These are phyloP conservation scores for Cerceris rybyensis DNA, from an alignment of 2,888 invertebrate species.

Conservation along the genomic window DNA sequence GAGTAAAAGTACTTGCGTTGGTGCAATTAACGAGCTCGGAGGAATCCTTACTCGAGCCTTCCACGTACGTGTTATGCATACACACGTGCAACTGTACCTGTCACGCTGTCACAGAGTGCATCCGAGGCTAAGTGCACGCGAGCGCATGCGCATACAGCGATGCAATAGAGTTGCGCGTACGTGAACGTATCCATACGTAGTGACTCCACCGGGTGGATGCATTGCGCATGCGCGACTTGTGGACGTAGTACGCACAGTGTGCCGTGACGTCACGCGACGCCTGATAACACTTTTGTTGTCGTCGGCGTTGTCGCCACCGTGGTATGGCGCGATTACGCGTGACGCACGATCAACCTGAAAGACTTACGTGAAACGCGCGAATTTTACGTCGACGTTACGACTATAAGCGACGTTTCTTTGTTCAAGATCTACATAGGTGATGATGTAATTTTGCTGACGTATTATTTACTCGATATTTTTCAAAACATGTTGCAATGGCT, in stretches of 20 bases:
- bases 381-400: not conserved
- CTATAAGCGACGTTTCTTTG: not conserved
- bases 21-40: conserved; percentile 49
- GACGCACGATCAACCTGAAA: conserved; percentile 37
- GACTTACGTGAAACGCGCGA: not conserved
- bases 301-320: conserved; percentile 43
- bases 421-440: no score
- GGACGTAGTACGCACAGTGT: conserved; percentile 38
- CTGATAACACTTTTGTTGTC: conserved; percentile 58
- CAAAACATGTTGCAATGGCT: no score
- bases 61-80: conserved; percentile 49
- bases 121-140: conserved; percentile 8
- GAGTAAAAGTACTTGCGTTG: conserved; percentile 54
- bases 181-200: not conserved
- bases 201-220: not conserved
- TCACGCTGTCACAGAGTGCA: conserved; percentile 21
- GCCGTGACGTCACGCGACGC: conserved; percentile 53
- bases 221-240: conserved; percentile 32
- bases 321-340: conserved; percentile 48
- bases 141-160: not conserved
- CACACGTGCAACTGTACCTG: conserved; percentile 20
- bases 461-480: no score
- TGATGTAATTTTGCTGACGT: no score
- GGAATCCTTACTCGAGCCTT: conserved; percentile 33
- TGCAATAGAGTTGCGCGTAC: not conserved